These are phyloP conservation scores for Nothoprocta pentlandii DNA, from an alignment of 2,113 vertebrate genomes.

Conservation along the genomic window DNA sequence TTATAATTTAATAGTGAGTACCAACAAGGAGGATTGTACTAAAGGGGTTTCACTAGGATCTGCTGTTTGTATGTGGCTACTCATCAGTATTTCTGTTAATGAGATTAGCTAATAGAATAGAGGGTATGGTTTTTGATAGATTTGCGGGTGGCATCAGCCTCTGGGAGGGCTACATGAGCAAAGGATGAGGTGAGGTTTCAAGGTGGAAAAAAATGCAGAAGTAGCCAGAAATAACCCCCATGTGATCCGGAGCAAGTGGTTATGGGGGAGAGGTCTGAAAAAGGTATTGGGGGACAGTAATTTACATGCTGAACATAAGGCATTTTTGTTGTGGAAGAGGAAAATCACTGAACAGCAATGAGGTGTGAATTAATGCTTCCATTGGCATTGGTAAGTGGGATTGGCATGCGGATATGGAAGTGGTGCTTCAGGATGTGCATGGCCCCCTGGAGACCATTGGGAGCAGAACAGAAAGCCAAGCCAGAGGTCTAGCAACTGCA, in stretches of 20 bases:
- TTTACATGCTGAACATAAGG: neutral
- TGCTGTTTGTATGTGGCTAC: neutral
- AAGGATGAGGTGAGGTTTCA: neutral
- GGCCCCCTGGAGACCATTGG: neutral
- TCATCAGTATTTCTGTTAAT: neutral
- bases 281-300: neutral
- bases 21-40: neutral
- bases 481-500: neutral
- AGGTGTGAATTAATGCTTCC: neutral
- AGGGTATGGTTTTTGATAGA: neutral
- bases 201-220: neutral
- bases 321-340: neutral
- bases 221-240: neutral
- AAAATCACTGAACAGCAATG: fast-evolving
- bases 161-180: neutral
- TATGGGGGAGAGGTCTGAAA: neutral
- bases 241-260: neutral
- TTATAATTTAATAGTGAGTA: neutral
- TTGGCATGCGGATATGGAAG: neutral
- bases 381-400: neutral
- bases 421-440: neutral
- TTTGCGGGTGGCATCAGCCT: neutral
- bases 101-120: neutral
- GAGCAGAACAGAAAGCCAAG: neutral
- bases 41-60: neutral